Base-by-base conservation (phyloP, 2,113 vertebrate genomes). In the Pitta sordida region DNA sequence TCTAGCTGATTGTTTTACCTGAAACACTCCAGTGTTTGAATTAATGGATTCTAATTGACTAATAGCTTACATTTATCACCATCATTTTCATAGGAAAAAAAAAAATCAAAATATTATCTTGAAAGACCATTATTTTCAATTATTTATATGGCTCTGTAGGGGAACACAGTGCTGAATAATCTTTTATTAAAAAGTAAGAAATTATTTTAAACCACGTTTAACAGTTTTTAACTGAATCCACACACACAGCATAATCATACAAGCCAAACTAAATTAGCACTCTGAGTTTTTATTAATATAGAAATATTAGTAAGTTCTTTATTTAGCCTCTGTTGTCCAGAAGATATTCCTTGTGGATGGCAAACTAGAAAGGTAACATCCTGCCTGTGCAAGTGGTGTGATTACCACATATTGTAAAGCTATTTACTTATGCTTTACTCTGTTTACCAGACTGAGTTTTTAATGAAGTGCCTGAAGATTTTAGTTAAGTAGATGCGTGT, bases 191-290 rank as follows among this genome's bases (percentile, higher is more conserved):
- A 62, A 44, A 32, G 4, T 2, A 36, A 49, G 26, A 43, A 1
- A 36, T 24, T n/a, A 22, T 63, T 67, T 86, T 1, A 36, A 67
- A 58, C 13, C 24, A 3, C 30, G 74, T 69, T 56, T n/a, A 2
- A n/a, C n/a, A 39, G 4, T 23, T 74, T 52, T 81, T 23, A 46
- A 11, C 34, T 68, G 63, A 71, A 48, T 64, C 16, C 8, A 22
- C 51, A n/a, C 1, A 0, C 4, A 11, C 7, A 39, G 15, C 48
- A 46, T 49, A 68, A 53, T 41, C 24, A n/a, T 10, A 43, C 1
- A 59, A 30, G 39, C 67, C 4, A 75, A 81, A 24, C 5, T 32
- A 39, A 58, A 65, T 41, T 39, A 74, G 49, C 7, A 53, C 5
- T 67, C 6, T 11, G 6, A 2, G 78, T 44, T 62, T 64, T 39